Evolutionary conservation across 2,797 vertebrate species (phyloP).

Genomic region (Microctenopoma lineatum): DNA sequence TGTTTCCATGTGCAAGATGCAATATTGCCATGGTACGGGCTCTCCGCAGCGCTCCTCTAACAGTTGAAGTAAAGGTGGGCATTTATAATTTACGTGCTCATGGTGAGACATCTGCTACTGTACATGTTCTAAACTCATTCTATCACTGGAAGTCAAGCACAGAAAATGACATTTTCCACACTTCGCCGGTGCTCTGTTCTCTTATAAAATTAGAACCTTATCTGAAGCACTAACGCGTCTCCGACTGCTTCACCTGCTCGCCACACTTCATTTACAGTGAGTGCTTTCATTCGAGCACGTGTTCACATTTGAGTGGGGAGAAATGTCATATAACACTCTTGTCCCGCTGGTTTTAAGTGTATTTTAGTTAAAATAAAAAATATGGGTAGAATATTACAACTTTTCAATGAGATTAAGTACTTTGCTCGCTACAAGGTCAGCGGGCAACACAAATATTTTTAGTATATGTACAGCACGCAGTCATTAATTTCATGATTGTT

Average conservation of each 20-base stretch:
- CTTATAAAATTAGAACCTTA: constrained; percentile 19
- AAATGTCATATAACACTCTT: background rate
- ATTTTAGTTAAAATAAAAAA: background rate
- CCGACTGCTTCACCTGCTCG: background rate
- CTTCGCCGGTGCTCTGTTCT: constrained; percentile 19
- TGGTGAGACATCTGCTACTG: constrained; percentile 12
- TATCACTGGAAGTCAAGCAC: constrained; percentile 24
- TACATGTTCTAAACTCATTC: constrained; percentile 17
- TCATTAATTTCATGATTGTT: no score
- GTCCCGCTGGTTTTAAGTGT: background rate
- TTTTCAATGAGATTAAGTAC: background rate
- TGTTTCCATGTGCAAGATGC: no score
- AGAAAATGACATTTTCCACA: constrained; percentile 31
- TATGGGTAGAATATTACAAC: no score
- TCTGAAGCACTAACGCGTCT: constrained; percentile 11
- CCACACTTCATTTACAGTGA: constrained; percentile 4
- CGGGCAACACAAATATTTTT: no score
- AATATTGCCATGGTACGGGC: no score
- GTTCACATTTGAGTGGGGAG: background rate
- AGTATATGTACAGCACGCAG: no score
- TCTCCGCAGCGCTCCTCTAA: constrained; percentile 1
- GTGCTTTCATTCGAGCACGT: constrained; percentile 6
- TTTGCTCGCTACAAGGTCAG: background rate
- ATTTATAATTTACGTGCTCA: constrained; percentile 39
- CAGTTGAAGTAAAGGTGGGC: constrained; percentile 39